A percentile compares a stretch with the other conserved stretches of the same genome.
Conservation (phyloP, 2,888 invertebrate species). For the Beris chalybata region DNA sequence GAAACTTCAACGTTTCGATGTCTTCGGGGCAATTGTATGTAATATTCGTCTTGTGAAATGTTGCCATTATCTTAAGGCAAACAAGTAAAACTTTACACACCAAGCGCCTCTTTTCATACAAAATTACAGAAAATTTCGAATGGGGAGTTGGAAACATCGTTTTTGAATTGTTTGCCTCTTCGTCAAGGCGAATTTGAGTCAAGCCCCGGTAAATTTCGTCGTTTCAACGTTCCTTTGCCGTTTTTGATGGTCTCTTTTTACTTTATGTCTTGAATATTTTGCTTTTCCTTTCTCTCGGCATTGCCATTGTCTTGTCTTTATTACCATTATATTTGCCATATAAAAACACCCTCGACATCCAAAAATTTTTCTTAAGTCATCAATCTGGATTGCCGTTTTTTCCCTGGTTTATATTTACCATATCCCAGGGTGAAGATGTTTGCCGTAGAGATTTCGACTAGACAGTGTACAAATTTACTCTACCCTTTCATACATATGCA, state of each 20-base stretch:
- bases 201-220: background rate
- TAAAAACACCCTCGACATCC: constrained; percentile 12
- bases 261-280: constrained; percentile 1
- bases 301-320: constrained; percentile 16
- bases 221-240: background rate
- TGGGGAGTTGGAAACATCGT: constrained; percentile 4
- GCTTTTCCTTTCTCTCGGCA: background rate
- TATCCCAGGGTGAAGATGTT: constrained; percentile 34
- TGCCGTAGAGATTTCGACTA: constrained; percentile 37
- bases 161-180: background rate
- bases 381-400: constrained; percentile 37
- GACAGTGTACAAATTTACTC: constrained; percentile 34
- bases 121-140: constrained; percentile 18
- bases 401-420: constrained; percentile 33
- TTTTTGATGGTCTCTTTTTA: background rate
- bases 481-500: constrained; percentile 17
- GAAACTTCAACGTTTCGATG: no score
- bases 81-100: no score
- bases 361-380: constrained; percentile 31
- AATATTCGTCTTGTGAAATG: no score
- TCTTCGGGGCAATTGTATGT: no score
- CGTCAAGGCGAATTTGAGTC: background rate
- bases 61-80: no score
- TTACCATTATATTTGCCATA: constrained; percentile 26
- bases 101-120: background rate